phyloP scores from a whole-genome alignment of 2,888 invertebrate genomes.

The Eudasyphora cyanicolor region DNA sequence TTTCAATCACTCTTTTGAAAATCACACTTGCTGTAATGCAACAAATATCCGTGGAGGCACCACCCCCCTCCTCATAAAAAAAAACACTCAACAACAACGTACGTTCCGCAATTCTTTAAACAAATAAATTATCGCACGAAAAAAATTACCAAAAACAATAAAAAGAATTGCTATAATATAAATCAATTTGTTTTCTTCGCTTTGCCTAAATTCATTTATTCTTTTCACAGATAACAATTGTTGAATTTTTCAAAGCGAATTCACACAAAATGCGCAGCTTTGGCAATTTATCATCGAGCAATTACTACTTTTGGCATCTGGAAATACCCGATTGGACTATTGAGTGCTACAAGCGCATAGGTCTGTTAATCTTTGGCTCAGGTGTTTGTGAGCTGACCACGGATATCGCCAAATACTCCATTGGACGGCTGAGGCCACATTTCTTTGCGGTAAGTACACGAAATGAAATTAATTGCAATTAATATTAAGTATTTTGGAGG shows the following conservation, averaged over 20 bases:
- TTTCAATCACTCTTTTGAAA: too few relatives aligned
- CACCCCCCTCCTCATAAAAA: too few relatives aligned
- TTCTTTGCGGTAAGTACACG: conserved; percentile 86
- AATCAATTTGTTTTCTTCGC: conserved; percentile 17
- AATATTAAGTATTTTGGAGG: too few relatives aligned
- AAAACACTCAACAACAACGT: too few relatives aligned
- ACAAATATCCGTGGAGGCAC: too few relatives aligned
- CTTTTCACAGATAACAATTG: conserved; percentile 84
- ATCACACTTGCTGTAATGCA: too few relatives aligned
- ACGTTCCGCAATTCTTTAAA: not conserved
- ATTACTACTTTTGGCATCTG: conserved; percentile 81
- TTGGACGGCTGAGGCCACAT: conserved; percentile 96
- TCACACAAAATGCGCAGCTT: conserved; percentile 65
- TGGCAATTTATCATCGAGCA: conserved; percentile 75
- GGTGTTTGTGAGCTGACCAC: conserved; percentile 92
- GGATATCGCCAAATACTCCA: conserved; percentile 95
- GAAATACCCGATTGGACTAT: conserved; percentile 86
- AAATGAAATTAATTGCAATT: not conserved
- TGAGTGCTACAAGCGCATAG: conserved; percentile 87
- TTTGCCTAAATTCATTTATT: not conserved
- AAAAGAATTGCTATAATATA: not conserved
- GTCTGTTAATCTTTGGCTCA: conserved; percentile 92
- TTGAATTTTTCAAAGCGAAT: conserved; percentile 82
- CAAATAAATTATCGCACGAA: not conserved
- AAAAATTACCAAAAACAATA: not conserved